These are phyloP conservation scores for Torymus texanus DNA, from an alignment of 2,888 invertebrate species.

Conservation along the genomic window DNA sequence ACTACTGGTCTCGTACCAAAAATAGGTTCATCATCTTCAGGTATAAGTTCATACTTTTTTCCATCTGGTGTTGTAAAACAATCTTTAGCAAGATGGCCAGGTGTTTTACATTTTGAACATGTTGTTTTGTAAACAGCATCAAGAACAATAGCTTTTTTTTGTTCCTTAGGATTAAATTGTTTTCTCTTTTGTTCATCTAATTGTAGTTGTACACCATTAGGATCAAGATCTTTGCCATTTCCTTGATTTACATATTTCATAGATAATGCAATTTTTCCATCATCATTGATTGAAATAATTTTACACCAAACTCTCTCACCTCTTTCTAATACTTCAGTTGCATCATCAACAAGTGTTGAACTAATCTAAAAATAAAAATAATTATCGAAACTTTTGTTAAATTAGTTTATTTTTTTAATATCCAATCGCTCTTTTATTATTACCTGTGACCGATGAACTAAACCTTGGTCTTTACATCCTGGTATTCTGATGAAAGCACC, in stretches of 20 bases:
- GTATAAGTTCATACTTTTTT: constrained; percentile 73
- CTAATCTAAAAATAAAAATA: constrained; percentile 66
- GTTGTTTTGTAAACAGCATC: constrained; percentile 73
- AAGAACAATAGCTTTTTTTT: constrained; percentile 71
- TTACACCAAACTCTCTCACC: constrained; percentile 75
- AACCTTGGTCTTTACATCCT: constrained; percentile 71
- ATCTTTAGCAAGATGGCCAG: constrained; percentile 73
- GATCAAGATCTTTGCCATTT: constrained; percentile 73
- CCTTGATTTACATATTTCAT: constrained; percentile 75
- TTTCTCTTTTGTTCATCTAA: constrained; percentile 71
- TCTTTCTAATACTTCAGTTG: constrained; percentile 70
- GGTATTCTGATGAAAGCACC: constrained; percentile 75
- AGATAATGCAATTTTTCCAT: constrained; percentile 74
- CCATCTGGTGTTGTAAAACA: constrained; percentile 73
- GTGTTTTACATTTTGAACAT: constrained; percentile 73
- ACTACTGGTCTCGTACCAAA: not conserved
- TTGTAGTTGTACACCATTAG: constrained; percentile 73
- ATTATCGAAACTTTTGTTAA: not conserved
- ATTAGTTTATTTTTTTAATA: constrained; percentile 10
- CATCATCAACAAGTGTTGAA: constrained; percentile 71
- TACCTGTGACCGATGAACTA: constrained; percentile 73
- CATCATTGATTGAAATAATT: constrained; percentile 69
- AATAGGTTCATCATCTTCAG: constrained; percentile 65
- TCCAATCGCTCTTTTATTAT: not conserved
- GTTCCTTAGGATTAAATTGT: constrained; percentile 59